These are phyloP conservation scores for Alligator sinensis DNA, from an alignment of 2,113 vertebrate genomes.

Conservation along the genomic window DNA sequence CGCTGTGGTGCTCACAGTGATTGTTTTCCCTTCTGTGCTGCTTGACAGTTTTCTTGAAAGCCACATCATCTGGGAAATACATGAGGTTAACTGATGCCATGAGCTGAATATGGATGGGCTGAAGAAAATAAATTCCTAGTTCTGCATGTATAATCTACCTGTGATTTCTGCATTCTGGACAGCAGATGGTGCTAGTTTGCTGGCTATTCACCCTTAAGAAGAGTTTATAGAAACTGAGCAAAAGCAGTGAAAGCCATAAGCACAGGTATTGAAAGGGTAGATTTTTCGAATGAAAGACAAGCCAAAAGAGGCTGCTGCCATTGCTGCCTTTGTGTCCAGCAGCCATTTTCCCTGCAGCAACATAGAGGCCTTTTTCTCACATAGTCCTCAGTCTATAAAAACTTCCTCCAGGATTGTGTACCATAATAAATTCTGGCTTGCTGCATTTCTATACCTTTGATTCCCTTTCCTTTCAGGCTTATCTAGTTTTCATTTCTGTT, in stretches of 20 bases:
- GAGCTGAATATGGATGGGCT: not conserved
- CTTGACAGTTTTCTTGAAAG: not conserved
- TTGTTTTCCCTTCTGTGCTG: not conserved
- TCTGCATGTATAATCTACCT: not conserved
- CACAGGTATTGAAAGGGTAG: not conserved
- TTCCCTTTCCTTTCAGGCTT: not conserved
- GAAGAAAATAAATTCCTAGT: not conserved
- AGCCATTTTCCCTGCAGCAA: accelerated
- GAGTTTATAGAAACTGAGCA: not conserved
- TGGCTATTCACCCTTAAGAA: not conserved
- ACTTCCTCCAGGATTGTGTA: not conserved
- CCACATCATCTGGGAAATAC: not conserved
- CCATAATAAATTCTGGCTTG: not conserved
- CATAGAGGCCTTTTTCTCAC: accelerated
- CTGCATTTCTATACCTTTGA: no score
- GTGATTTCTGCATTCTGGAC: not conserved
- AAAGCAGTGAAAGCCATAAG: not conserved
- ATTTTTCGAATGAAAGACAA: not conserved
- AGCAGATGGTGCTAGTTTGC: constrained; percentile 48
- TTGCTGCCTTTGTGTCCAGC: accelerated
- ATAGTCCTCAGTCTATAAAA: no score
- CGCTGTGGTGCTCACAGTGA: not conserved
- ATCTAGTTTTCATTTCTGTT: not conserved
- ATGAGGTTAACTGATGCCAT: not conserved
- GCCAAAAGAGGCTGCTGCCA: no score